Percentiles rank a stretch among this genome's conserved stretches.
phyloP scores from a whole-genome alignment of 2,113 vertebrate genomes.

The Salvelinus sp. region DNA sequence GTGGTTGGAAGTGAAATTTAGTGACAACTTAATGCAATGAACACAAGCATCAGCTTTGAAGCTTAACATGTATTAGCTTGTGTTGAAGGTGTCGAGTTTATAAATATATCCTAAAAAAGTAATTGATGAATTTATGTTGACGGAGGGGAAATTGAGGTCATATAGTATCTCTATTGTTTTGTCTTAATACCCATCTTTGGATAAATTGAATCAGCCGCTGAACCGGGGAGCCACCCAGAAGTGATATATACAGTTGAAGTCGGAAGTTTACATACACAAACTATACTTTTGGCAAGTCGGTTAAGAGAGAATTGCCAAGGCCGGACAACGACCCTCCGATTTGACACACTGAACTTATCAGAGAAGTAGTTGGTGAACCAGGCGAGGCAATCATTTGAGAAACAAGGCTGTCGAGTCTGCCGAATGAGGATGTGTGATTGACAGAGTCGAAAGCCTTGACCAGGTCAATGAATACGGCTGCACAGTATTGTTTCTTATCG shows the following conservation, averaged over 20 bases:
- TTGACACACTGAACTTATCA: too few relatives aligned
- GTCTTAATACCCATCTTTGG: constrained; percentile 17
- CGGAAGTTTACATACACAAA: too few relatives aligned
- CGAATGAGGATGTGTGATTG: too few relatives aligned
- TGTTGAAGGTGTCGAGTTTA: background rate
- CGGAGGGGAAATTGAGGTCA: background rate
- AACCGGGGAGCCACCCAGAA: constrained; percentile 18
- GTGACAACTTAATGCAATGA: background rate
- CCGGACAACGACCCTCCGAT: too few relatives aligned
- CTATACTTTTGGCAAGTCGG: too few relatives aligned
- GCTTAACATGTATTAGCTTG: background rate
- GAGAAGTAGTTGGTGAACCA: too few relatives aligned
- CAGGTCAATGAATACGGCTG: too few relatives aligned
- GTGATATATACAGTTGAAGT: background rate
- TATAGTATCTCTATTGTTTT: constrained; percentile 2
- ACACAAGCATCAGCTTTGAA: background rate
- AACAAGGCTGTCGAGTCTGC: too few relatives aligned
- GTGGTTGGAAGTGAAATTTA: background rate
- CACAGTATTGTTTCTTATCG: too few relatives aligned
- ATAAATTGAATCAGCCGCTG: constrained; percentile 30
- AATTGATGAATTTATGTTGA: constrained; percentile 12
- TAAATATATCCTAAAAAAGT: background rate
- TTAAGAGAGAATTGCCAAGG: too few relatives aligned
- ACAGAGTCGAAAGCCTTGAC: too few relatives aligned
- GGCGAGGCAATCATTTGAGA: too few relatives aligned